A percentile compares a stretch with the other conserved stretches of the same genome.
These are phyloP conservation scores for Tineola bisselliella DNA, from an alignment of 2,888 invertebrate genomes.

Conservation along the genomic window DNA sequence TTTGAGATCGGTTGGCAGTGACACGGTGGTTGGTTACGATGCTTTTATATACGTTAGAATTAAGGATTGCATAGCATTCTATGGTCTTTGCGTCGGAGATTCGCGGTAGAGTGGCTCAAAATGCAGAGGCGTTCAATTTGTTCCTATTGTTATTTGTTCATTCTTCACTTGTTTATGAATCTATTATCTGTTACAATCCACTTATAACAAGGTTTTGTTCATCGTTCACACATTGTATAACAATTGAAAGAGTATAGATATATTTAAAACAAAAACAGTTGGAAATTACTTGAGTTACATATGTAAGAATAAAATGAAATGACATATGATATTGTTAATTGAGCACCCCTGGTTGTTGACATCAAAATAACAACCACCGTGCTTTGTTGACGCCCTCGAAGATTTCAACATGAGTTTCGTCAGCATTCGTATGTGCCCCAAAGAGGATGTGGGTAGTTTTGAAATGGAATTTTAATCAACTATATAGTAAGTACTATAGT, in stretches of 20 bases:
- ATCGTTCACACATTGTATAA: too few relatives aligned
- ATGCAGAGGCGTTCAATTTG: conserved; percentile 13
- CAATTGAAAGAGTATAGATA: too few relatives aligned
- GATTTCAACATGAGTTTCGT: background rate
- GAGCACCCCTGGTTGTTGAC: background rate
- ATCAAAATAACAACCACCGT: background rate
- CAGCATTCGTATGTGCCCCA: background rate
- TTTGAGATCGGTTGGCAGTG: conserved; percentile 13
- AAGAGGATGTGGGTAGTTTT: background rate
- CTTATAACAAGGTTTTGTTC: too few relatives aligned
- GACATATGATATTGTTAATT: background rate
- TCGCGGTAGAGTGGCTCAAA: conserved; percentile 18
- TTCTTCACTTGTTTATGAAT: too few relatives aligned
- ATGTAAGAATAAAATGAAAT: too few relatives aligned
- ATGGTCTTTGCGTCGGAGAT: conserved; percentile 15
- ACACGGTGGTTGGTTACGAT: conserved; percentile 18
- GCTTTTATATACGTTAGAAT: conserved; percentile 18
- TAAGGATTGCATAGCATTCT: conserved; percentile 16
- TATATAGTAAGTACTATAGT: too few relatives aligned
- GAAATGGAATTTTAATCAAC: background rate
- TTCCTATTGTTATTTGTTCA: background rate
- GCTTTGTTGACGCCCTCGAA: background rate
- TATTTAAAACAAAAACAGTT: too few relatives aligned
- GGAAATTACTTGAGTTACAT: too few relatives aligned
- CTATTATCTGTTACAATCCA: too few relatives aligned